Base-by-base conservation (phyloP, 2,113 vertebrate genomes). In the Entelurus aequoreus region DNA sequence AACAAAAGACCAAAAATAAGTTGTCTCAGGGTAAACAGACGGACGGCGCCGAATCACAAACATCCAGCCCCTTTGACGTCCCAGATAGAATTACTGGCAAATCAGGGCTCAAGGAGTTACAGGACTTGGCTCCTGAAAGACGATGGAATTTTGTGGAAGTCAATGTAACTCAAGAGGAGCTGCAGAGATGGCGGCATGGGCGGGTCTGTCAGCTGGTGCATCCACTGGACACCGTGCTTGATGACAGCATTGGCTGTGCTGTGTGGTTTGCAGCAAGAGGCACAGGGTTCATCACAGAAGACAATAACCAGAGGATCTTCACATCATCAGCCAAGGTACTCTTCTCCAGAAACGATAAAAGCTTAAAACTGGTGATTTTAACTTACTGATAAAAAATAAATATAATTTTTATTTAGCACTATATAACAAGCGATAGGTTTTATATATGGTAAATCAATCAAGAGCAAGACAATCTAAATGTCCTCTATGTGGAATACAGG, bases 201-300 rank as follows among this genome's bases (percentile, higher is more conserved):
- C 61, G 1, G 16, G 89, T 99, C 51, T 48, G 87, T 61, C 91
- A 94, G 6, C 64, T 98, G 60, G 87, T 99, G 57, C 84, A 93
- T 55, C 97, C 97, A 0, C 76, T 93, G 82, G 87, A 93, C 21
- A 95, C 95, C 0, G 97, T 99, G 65, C 85, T 99, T 15, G 96
- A 99, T 60, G 97, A 99, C 75, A 97, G 95, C 75, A 95, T 99
- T 44, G 96, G 97, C 13, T 99, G 95, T 69, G 95, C 97, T 0
- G 86, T 98, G 73, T 99, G 97, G 97, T 99, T 99, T 77, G 97
- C 96, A 28, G 91, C 97, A 3, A 90, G 93, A 82, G 96, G 95
- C 57, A 55, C 19, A 0, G 95, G 95, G 8, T 59, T 87, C 40
- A 6, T 93, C n/a, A 58, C 4, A 6, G 86, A 84, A 5, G 82